A percentile compares a stretch with the other conserved stretches of the same genome.
Conservation (phyloP, 1,140 invertebrate species). For the Orchestia grillus region DNA sequence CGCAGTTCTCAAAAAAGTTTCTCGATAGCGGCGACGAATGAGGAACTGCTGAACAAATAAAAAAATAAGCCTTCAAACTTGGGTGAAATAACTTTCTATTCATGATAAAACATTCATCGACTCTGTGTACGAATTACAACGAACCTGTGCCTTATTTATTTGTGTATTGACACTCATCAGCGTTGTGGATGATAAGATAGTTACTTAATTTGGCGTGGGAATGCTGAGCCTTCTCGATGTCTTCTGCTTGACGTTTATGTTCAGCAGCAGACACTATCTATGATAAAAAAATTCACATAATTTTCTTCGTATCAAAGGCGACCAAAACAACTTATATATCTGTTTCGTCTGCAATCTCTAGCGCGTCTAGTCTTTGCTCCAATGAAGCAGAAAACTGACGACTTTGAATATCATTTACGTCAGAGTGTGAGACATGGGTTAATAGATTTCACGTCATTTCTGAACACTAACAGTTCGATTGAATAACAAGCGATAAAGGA, state of each 20-base stretch:
- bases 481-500: too few species aligned
- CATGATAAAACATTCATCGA: background rate
- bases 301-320: background rate
- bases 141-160: background rate
- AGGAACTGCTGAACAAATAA: background rate
- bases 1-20: background rate
- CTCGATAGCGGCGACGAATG: background rate
- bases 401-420: slow-evolving; percentile 80
- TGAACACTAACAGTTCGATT: too few species aligned
- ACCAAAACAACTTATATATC: background rate
- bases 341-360: background rate
- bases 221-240: background rate
- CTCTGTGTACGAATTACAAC: background rate
- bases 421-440: slow-evolving; percentile 78
- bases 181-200: background rate
- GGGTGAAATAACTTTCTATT: background rate
- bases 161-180: background rate
- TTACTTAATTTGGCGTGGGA: background rate
- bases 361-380: background rate
- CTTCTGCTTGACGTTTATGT: background rate
- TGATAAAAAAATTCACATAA: background rate
- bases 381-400: slow-evolving; percentile 76
- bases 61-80: background rate
- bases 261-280: background rate
- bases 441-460: too few species aligned